phyloP scores from a whole-genome alignment of 2,797 vertebrate species.

The Todus mexicanus region DNA sequence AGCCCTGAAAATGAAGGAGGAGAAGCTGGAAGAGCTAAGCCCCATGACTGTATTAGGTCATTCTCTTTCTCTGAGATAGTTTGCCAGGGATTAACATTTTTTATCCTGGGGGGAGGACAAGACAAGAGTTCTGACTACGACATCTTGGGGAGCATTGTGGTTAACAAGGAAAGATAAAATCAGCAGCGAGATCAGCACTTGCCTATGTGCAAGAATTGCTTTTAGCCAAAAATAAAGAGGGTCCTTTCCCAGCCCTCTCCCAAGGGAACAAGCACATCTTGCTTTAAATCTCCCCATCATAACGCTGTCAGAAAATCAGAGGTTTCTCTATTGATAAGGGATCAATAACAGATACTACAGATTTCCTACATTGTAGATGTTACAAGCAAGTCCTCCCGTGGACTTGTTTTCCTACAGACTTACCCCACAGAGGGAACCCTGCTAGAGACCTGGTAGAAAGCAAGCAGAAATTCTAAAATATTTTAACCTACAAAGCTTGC shows the following conservation, averaged over 20 bases:
- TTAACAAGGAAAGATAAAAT: background rate
- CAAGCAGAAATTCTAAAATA: background rate
- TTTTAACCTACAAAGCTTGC: background rate
- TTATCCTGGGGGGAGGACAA: background rate
- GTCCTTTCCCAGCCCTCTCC: background rate
- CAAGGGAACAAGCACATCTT: background rate
- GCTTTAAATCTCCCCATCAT: background rate
- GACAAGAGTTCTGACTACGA: background rate
- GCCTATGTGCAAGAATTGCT: background rate
- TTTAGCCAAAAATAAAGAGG: background rate
- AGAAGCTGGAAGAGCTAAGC: background rate
- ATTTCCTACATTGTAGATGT: fast-evolving
- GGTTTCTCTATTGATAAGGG: background rate
- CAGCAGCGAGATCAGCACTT: background rate
- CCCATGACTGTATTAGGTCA: background rate
- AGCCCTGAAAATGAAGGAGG: background rate
- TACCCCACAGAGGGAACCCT: background rate
- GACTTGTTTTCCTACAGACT: too few species aligned
- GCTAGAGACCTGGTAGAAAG: background rate
- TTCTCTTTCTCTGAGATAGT: background rate
- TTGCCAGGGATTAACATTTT: conserved; percentile 1
- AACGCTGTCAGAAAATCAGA: fast-evolving
- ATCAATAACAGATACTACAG: background rate
- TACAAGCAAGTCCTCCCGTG: too few species aligned
- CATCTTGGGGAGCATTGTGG: too few species aligned